phyloP scores from a whole-genome alignment of 2,888 invertebrate genomes.

The Drosophila buzzatii region DNA sequence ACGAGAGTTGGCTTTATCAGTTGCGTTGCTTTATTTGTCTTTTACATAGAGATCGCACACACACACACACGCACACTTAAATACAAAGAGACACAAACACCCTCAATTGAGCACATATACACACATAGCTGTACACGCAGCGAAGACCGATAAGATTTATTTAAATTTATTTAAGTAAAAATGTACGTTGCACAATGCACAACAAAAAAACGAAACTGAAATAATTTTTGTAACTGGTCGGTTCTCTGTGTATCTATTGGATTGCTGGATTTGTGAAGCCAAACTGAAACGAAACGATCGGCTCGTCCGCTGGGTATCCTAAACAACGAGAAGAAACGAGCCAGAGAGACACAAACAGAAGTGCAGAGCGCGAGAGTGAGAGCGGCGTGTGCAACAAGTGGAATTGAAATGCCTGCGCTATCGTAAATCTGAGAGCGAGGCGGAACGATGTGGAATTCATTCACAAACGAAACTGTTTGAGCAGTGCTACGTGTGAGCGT shows the following conservation, averaged over 20 bases:
- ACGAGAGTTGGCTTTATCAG: constrained; percentile 33
- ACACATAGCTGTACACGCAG: not conserved
- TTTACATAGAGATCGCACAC: constrained; percentile 13
- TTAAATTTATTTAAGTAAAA: constrained; percentile 59
- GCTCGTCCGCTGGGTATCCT: constrained; percentile 79
- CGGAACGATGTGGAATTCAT: constrained; percentile 77
- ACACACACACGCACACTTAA: not conserved
- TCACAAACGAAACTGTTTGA: constrained; percentile 69
- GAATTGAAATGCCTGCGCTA: constrained; percentile 49
- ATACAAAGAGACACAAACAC: not conserved
- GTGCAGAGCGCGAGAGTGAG: constrained; percentile 30
- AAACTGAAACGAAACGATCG: constrained; percentile 84
- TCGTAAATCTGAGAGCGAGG: constrained; percentile 56
- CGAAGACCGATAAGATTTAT: constrained; percentile 48
- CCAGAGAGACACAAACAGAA: constrained; percentile 51
- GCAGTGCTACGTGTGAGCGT: constrained; percentile 21
- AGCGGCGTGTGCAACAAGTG: constrained; percentile 58
- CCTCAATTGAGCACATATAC: constrained; percentile 1
- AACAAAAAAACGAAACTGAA: constrained; percentile 61
- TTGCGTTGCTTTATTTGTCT: constrained; percentile 32
- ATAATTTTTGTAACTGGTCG: constrained; percentile 44
- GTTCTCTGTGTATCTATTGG: constrained; percentile 83
- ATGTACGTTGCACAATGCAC: constrained; percentile 54
- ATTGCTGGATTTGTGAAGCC: constrained; percentile 82
- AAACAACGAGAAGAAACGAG: constrained; percentile 75